Base-by-base conservation (phyloP, 2,797 vertebrate genomes). In the Podarcis lilfordi region DNA sequence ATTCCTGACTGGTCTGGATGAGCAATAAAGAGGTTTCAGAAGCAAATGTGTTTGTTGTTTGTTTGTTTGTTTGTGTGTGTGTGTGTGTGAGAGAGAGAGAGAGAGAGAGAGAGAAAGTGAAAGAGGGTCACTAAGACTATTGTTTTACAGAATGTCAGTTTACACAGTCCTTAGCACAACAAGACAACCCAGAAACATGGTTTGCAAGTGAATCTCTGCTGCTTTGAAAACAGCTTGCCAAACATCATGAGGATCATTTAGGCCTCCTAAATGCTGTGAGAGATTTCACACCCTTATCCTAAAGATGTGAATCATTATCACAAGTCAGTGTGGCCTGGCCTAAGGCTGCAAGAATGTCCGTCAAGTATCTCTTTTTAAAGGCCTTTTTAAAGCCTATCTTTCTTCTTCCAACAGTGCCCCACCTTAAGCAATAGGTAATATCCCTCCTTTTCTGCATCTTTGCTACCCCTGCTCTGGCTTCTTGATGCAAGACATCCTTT, bases 11-110 rank as follows among this genome's bases (percentile, higher is more conserved):
- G 61, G 86, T 13, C 21, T 21, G 10, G 23, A 35, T 15, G 66
- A 87, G 87, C 64, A 29, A 81, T 87, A 91, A 90, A 45, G 8
- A 89, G 75, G 6, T 8, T 77, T 75, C 79, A 15, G 85, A 3
- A 91, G 45, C 83, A 85, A 89, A 43, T 43, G 43, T 43, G 43
- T 43, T 1, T 9, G 40, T 40, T 40, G 40, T 40, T 40, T 40
- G 6, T 40, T 7, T 40, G 43, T 50, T 1, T 50, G 32, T 64
- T 32, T 40, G 61, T 50, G 85, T 66, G n/a, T 66, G 50, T 50
- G 32, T 37, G 32, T 35, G 40, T 25, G 43, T 4, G 43, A 8
- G 43, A 43, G 43, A 43, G 43, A 43, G 43, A 9, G 50, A 3
- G 50, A 13, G 45, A 13, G 50, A 3, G 50, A 13, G 50, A 50